phyloP scores from a whole-genome alignment of 2,113 vertebrate species.

The Oreotrochilus melanogaster region DNA sequence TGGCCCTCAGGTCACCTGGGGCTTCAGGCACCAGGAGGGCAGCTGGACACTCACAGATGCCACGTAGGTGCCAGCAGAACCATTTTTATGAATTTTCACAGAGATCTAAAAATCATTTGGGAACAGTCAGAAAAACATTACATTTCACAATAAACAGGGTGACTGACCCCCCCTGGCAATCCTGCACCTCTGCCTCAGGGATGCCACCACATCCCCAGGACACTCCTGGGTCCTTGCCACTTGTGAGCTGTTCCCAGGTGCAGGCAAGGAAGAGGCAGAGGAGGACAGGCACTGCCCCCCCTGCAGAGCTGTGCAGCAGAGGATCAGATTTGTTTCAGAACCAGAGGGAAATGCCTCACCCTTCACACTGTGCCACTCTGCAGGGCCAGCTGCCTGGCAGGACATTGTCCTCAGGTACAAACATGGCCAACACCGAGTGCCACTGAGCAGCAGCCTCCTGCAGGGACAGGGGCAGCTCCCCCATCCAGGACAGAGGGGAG shows the following conservation, averaged over 20 bases:
- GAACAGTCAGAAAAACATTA: neutral
- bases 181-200: rapidly evolving
- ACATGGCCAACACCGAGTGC: rapidly evolving
- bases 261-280: neutral
- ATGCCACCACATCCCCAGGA: rapidly evolving
- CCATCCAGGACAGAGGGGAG: rapidly evolving
- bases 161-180: rapidly evolving
- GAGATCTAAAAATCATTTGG: neutral
- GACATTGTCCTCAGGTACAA: neutral
- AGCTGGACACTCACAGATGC: rapidly evolving
- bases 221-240: rapidly evolving
- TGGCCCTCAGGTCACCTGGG: rapidly evolving
- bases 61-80: neutral
- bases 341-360: neutral
- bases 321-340: neutral
- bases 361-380: rapidly evolving
- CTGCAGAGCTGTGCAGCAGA: neutral
- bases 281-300: neutral
- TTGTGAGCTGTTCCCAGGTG: rapidly evolving
- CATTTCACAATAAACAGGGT: neutral
- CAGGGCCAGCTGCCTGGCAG: neutral
- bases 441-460: neutral
- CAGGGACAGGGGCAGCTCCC: rapidly evolving
- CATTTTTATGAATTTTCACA: neutral
- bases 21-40: neutral